These are phyloP conservation scores for Morinoia aosen DNA, from an alignment of 2,888 invertebrate genomes.

Conservation along the genomic window DNA sequence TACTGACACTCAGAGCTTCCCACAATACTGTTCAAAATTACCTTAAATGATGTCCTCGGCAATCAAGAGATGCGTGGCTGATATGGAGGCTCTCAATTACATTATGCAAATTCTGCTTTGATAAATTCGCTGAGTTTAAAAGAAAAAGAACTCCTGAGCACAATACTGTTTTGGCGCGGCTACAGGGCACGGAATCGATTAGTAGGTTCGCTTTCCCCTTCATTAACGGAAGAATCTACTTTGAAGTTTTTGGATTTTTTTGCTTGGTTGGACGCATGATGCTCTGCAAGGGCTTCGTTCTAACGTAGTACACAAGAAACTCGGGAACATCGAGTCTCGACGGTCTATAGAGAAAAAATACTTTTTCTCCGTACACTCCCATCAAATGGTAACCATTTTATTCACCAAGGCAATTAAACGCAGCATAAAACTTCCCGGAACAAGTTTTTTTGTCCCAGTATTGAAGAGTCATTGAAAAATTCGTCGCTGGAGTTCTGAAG, in stretches of 20 bases:
- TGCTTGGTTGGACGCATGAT: neutral
- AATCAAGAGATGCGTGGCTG: neutral
- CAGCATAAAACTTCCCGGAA: neutral
- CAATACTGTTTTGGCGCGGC: neutral
- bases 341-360: neutral
- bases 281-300: neutral
- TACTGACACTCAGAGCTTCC: too few species aligned
- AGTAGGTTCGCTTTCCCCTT: neutral
- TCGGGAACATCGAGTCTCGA: neutral
- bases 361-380: neutral
- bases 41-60: neutral
- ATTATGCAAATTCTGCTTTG: neutral
- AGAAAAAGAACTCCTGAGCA: neutral
- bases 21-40: too few species aligned
- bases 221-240: neutral
- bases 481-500: neutral
- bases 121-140: neutral
- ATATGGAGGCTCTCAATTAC: neutral
- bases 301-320: neutral
- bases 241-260: neutral
- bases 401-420: neutral
- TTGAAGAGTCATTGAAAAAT: neutral
- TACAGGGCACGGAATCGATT: neutral
- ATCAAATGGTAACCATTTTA: neutral
- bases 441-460: neutral